These are phyloP conservation scores for Glaucopsyche alexis DNA, from an alignment of 2,888 invertebrate genomes.

Conservation along the genomic window DNA sequence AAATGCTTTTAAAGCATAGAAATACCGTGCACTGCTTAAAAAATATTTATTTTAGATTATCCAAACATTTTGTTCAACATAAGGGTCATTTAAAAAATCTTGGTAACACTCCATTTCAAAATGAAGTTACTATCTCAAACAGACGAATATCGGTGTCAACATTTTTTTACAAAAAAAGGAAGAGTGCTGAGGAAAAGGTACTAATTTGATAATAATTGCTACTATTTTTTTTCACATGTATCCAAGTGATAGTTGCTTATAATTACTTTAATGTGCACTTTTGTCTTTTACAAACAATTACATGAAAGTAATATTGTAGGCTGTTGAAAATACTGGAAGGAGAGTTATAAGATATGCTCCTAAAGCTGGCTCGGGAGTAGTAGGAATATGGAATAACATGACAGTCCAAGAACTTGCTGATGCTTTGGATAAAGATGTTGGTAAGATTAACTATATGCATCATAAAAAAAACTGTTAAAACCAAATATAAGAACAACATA, in stretches of 20 bases:
- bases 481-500: no score
- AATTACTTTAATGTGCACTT: not conserved
- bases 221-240: not conserved
- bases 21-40: not conserved
- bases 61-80: not conserved
- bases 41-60: slow-evolving; percentile 12
- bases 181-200: slow-evolving; percentile 83
- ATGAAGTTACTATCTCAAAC: slow-evolving; percentile 35
- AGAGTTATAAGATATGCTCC: slow-evolving; percentile 81
- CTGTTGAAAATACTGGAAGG: slow-evolving; percentile 55
- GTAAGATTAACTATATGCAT: slow-evolving; percentile 56
- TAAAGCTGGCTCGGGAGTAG: slow-evolving; percentile 76
- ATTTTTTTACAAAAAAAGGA: slow-evolving; percentile 78
- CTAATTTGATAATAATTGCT: slow-evolving; percentile 26
- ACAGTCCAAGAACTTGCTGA: slow-evolving; percentile 87
- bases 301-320: slow-evolving; percentile 45
- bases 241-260: not conserved
- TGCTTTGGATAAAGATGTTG: slow-evolving; percentile 81
- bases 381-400: slow-evolving; percentile 90
- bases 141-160: slow-evolving; percentile 58
- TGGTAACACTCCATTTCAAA: slow-evolving; percentile 38
- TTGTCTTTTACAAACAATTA: not conserved
- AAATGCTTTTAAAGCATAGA: not conserved
- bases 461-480: no score
- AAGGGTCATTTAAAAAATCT: not conserved